Conservation (phyloP, 2,797 vertebrate genomes). For the Poliocrania exsul region DNA sequence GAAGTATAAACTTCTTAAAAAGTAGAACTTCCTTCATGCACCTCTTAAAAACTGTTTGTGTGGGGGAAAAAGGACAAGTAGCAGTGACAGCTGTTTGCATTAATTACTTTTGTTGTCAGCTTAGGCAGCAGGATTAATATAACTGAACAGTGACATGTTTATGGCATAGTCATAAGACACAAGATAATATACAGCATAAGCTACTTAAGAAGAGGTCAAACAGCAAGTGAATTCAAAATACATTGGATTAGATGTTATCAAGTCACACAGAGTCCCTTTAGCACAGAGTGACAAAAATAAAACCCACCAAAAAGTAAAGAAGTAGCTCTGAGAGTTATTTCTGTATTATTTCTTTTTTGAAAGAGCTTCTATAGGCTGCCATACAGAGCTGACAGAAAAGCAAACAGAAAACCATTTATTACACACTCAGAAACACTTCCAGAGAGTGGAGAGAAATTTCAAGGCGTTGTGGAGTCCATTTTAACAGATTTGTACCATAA, state of each 20-base stretch:
- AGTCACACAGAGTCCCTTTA: not conserved
- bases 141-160: not conserved
- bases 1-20: not conserved
- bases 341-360: not conserved
- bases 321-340: not conserved
- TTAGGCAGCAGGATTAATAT: not conserved
- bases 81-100: not conserved
- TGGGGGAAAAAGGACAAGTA: not conserved
- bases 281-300: not conserved
- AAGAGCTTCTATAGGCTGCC: not conserved
- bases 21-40: not conserved
- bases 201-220: conserved; percentile 15
- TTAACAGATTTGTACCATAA: not conserved
- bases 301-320: not conserved
- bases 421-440: not conserved
- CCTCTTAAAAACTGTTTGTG: not conserved
- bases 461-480: not conserved
- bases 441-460: not conserved
- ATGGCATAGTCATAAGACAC: not conserved
- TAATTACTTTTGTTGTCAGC: not conserved
- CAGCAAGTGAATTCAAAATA: not conserved
- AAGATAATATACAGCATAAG: not conserved
- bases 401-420: not conserved
- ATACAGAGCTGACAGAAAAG: not conserved
- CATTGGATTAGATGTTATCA: not conserved